phyloP scores from a whole-genome alignment of 2,113 vertebrate species.

The Tricholaema leucomelas region DNA sequence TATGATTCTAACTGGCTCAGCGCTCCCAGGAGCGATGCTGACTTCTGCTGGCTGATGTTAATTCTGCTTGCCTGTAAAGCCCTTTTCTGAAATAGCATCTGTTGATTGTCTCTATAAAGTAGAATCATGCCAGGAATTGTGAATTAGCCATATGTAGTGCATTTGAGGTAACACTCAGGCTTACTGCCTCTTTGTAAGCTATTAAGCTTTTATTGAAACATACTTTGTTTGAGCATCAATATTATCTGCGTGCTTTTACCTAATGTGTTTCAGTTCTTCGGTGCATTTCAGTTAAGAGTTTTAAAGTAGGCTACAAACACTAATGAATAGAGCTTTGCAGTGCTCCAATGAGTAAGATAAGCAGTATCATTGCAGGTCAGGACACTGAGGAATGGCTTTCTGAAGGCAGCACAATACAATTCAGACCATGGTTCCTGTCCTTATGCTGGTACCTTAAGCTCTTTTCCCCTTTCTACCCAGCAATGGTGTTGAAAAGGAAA shows the following conservation, averaged over 20 bases:
- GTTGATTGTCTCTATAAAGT: background rate
- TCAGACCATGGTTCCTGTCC: background rate
- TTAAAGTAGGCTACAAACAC: background rate
- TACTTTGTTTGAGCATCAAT: conserved; percentile 27
- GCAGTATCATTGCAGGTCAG: background rate
- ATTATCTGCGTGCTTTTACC: background rate
- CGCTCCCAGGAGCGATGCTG: background rate
- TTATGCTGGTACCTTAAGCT: fast-evolving
- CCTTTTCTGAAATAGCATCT: background rate
- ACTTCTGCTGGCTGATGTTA: background rate
- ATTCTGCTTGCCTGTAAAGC: conserved; percentile 25
- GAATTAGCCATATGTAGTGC: conserved; percentile 4
- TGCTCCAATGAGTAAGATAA: background rate
- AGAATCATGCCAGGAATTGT: conserved; percentile 4
- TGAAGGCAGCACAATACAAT: background rate
- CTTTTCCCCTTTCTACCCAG: background rate
- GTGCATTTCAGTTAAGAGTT: background rate
- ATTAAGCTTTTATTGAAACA: conserved; percentile 42
- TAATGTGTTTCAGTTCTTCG: conserved; percentile 7
- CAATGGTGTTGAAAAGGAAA: background rate
- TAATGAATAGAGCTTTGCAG: background rate
- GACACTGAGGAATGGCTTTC: background rate
- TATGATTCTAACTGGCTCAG: background rate
- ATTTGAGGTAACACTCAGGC: background rate
- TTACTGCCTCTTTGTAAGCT: conserved; percentile 44